Evolutionary conservation across 35 echinoderm and acorn worm species (phyloP), one percentile per base, ranked within the genome.

Genomic region (Holothuria glaberrima): DNA sequence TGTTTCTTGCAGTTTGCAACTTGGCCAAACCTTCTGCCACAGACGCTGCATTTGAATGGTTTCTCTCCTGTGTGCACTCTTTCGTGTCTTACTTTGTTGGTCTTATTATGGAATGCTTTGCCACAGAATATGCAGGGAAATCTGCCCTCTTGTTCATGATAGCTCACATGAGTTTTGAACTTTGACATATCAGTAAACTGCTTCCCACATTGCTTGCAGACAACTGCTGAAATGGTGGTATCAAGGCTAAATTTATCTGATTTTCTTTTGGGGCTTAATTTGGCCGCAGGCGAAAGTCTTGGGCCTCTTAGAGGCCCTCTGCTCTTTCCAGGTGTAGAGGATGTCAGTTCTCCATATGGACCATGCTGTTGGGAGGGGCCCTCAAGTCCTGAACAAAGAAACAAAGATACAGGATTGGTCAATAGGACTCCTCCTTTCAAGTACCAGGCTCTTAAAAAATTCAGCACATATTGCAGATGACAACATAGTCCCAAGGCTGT

Each of bases 51-150:
- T 0, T 58, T 61, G 83, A 64, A 86, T 12, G 83, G 83, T 38
- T 86, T 86, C 35, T 86, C 83, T 36, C 83, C 83, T 19, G 83
- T 86, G 60, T 86, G 83, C 3, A 65, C 34, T 38, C 83, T 59
- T 60, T 86, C 83, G 9, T 86, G 83, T 41, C 71, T 75, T 4
- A 75, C 19, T 20, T 21, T 75, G 33, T 75, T 75, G 0, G 33
- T 30, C 35, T 41, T 75, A 44, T 44, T 44, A 19, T 75, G 71
- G 34, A 75, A 75, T 9, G 71, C 71, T 41, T 75, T 75, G 5
- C 71, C 71, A 41, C 71, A 75, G 71, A 75, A 75, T 75, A n/a
- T 75, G 46, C 71, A 75, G 5, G 71, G 71, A 44, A 34, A 41
- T 75, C 71, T 41, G 33, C 71, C 71, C 34, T 33, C 35, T 19